Evolutionary conservation across 1,140 invertebrate genomes (phyloP), one percentile per base, ranked within the genome.

Genomic region (Drosophila nannoptera): DNA sequence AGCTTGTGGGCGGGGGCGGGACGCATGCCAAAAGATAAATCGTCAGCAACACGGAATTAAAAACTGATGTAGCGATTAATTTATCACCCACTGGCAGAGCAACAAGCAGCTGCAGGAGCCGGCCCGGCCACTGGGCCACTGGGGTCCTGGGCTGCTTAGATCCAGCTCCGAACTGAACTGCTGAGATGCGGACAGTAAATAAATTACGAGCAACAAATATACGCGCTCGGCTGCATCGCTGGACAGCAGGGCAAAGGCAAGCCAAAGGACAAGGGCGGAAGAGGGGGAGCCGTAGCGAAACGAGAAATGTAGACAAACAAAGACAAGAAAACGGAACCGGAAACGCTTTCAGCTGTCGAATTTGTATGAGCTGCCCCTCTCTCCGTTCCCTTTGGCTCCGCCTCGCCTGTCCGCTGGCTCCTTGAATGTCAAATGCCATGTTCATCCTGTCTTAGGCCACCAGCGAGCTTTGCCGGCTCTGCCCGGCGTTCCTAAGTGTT

Each of bases 11-110:
- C 14, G 36, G 55, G 9, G 42, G 43, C 54, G 36, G 56, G 56
- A 70, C 73, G 81, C 74, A 76, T 69, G 60, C 50, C 58, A 58
- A 76, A 76, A 87, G 84, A 87, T 87, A 87, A 81, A 87, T 87
- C 75, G 84, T 75, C 76, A 86, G 75, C 74, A 88, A 88, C 87
- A 88, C 78, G 87, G 87, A 88, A 88, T 88, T 88, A 88, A 88
- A 87, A 88, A 88, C 87, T 88, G 87, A 88, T 88, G 87, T 84
- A 88, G 78, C 87, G 87, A 88, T 88, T 88, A 88, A 88, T 88
- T 88, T 88, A 88, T 88, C 87, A 88, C 87, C 88, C 75, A 69
- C 63, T 77, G 68, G 69, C 56, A 62, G 16, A 42, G n/a, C 59
- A 62, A 52, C 60, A 49, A 52, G 61, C 29, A 65, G 7, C 38